Evolutionary conservation across 2,888 invertebrate species (phyloP).

Genomic region (Podabrus alpinus): DNA sequence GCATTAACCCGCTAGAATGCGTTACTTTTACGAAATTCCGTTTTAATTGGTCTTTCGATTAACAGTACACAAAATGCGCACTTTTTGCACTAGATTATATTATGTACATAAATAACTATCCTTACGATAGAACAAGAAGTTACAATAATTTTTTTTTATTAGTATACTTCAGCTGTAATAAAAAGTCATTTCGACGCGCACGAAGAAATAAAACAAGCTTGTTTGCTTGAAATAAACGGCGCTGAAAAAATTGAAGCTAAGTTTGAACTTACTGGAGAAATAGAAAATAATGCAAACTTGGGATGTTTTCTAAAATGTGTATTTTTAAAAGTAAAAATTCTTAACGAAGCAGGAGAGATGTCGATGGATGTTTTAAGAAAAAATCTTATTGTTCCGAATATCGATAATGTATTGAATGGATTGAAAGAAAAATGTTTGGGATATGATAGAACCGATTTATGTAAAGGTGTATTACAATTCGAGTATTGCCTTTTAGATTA

Average conservation of each 20-base stretch:
- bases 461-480: not conserved
- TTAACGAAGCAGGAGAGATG: not conserved
- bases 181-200: not conserved
- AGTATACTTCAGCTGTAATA: not conserved
- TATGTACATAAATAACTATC: too few relatives aligned
- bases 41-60: too few relatives aligned
- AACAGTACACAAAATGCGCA: too few relatives aligned
- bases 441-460: not conserved
- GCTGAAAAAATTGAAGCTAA: not conserved
- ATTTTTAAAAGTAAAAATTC: not conserved
- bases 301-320: not conserved
- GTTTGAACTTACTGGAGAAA: not conserved
- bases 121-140: too few relatives aligned
- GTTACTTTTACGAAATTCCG: too few relatives aligned
- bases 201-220: not conserved
- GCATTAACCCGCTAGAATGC: too few relatives aligned
- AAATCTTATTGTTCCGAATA: not conserved
- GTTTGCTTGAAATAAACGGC: not conserved
- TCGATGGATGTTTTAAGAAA: not conserved
- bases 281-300: not conserved
- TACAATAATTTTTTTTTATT: not conserved
- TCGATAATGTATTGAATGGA: not conserved
- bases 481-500: not conserved
- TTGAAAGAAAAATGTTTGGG: not conserved
- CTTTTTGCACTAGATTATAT: too few relatives aligned